A percentile compares a stretch with the other conserved stretches of the same genome.
Evolutionary conservation across 1,140 invertebrate genomes (phyloP).

Genomic region (Drosophila arizonae): DNA sequence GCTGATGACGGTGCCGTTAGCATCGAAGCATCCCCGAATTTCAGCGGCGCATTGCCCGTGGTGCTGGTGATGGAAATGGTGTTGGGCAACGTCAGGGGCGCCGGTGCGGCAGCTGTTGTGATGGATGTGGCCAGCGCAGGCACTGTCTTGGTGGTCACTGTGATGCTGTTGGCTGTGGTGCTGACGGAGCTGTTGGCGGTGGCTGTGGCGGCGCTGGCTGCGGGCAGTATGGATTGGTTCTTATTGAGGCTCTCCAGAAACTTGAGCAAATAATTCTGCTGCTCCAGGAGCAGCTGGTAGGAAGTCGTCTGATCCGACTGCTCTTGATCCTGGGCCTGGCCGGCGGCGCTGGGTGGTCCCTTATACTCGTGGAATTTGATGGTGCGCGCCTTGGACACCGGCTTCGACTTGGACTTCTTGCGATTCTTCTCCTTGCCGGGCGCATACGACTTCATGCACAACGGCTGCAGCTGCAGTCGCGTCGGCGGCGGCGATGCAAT

Average conservation of each 20-base stretch:
- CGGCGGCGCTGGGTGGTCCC: conserved; percentile 95
- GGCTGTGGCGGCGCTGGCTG: conserved; percentile 84
- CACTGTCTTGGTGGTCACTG: conserved; percentile 66
- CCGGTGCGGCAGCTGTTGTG: conserved; percentile 36
- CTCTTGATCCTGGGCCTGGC: conserved; percentile 84
- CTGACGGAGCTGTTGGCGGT: conserved; percentile 8
- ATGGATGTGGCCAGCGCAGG: conserved; percentile 51
- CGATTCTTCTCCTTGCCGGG: conserved; percentile 92
- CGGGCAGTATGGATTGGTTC: conserved; percentile 76
- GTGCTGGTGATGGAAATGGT: conserved; percentile 68
- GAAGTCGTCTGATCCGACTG: conserved; percentile 88
- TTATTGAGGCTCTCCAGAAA: conserved; percentile 81
- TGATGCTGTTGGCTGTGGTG: conserved; percentile 50
- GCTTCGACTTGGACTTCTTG: conserved; percentile 95
- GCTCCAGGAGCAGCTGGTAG: conserved; percentile 95
- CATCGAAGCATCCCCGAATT: conserved; percentile 57
- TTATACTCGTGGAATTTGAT: conserved; percentile 99
- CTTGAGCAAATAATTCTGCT: conserved; percentile 90
- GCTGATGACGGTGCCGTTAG: conserved; percentile 36
- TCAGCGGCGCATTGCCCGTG: conserved; percentile 44
- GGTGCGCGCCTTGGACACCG: conserved; percentile 91
- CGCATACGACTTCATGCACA: conserved; percentile 86
- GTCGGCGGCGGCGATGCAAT: conserved; percentile 83
- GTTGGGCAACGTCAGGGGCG: conserved; percentile 52
- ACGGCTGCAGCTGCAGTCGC: conserved; percentile 67